A percentile compares a stretch with the other conserved stretches of the same genome.
Conservation (phyloP, 2,797 vertebrate genomes). For the Bryconaethiops microstoma region DNA sequence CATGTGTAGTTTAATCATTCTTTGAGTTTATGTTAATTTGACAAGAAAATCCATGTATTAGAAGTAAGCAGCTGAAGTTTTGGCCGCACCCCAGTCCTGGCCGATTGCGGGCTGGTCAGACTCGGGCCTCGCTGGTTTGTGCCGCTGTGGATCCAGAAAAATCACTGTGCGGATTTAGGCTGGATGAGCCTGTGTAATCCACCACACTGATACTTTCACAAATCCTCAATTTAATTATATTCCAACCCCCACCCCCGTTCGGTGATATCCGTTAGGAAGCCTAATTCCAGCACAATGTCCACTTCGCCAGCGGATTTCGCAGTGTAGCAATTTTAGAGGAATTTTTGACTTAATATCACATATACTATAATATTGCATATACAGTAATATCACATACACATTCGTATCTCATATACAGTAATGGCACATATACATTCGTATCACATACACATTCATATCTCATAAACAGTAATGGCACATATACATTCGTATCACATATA, state of each 20-base stretch:
- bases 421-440: no score
- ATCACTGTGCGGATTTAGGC: slow-evolving; percentile 68
- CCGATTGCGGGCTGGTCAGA: not conserved
- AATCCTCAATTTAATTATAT: slow-evolving; percentile 81
- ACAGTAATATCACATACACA: no score
- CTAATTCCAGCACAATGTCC: slow-evolving; percentile 72
- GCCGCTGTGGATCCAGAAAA: slow-evolving; percentile 54
- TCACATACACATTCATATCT: no score
- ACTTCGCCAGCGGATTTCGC: slow-evolving; percentile 23
- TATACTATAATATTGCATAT: no score
- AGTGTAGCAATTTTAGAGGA: no score
- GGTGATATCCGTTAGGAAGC: slow-evolving; percentile 70
- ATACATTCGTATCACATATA: no score
- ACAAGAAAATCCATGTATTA: not conserved
- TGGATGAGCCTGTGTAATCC: slow-evolving; percentile 77
- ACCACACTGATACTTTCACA: slow-evolving; percentile 75
- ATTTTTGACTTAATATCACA: no score
- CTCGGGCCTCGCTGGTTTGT: slow-evolving; percentile 22
- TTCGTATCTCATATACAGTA: no score
- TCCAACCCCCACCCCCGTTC: slow-evolving; percentile 62
- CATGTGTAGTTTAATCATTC: not conserved
- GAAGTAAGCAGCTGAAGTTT: not conserved
- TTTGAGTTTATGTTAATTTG: not conserved
- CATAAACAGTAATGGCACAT: no score
- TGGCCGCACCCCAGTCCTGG: not conserved